Percentiles rank a stretch among this genome's conserved stretches.
These are phyloP conservation scores for Omphaloscelis lunosa DNA, from an alignment of 2,888 invertebrate species.

Conservation along the genomic window DNA sequence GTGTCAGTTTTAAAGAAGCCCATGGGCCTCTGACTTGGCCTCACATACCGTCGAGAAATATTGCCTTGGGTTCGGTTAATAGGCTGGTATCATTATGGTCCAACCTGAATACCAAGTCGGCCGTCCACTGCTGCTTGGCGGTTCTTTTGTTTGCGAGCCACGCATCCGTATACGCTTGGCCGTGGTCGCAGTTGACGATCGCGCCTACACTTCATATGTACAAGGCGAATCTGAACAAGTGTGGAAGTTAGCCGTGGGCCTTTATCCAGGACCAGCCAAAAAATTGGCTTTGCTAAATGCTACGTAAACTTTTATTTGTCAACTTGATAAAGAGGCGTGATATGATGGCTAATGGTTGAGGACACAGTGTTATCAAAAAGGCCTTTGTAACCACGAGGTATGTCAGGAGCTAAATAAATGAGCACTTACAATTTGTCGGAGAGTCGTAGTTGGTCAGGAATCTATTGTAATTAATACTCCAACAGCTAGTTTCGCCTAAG, in stretches of 20 bases:
- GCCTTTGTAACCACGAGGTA: neutral
- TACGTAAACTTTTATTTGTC: neutral
- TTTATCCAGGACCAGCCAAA: neutral
- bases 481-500: conserved; percentile 69
- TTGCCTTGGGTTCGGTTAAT: too few relatives aligned
- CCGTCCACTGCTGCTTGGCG: neutral
- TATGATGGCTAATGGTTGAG: neutral
- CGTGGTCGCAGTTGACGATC: neutral
- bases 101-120: neutral
- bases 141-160: neutral
- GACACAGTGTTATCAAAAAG: neutral
- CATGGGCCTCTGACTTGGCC: too few relatives aligned
- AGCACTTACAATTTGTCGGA: conserved; percentile 77
- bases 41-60: too few relatives aligned
- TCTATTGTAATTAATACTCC: conserved; percentile 72
- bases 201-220: neutral
- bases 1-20: too few relatives aligned
- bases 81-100: neutral
- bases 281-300: too few relatives aligned
- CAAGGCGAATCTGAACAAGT: neutral
- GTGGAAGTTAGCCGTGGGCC: neutral
- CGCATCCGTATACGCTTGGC: neutral
- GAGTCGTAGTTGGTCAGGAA: conserved; percentile 70
- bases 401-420: neutral
- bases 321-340: neutral